phyloP scores from a whole-genome alignment of 2,113 vertebrate genomes.

The Agapornis roseicollis region DNA sequence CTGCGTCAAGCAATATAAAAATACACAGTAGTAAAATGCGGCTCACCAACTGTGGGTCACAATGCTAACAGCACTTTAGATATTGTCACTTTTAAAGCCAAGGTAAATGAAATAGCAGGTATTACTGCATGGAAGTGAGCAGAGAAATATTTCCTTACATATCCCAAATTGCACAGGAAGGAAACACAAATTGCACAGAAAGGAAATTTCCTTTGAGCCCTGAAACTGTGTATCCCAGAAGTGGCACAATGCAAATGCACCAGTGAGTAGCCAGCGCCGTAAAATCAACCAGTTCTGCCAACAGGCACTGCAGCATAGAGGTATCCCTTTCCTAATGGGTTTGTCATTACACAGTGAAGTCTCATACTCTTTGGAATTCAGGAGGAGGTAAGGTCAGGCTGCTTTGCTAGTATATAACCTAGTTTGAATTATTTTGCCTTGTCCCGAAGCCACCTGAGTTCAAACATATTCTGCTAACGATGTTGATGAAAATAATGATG shows the following conservation, averaged over 20 bases:
- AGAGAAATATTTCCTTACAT: neutral
- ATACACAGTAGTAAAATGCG: neutral
- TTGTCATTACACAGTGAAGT: neutral
- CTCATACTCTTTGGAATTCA: neutral
- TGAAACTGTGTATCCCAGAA: neutral
- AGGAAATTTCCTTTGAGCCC: neutral
- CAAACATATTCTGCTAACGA: neutral
- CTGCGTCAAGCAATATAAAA: neutral
- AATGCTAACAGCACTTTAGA: neutral
- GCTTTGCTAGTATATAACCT: neutral
- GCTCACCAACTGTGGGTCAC: neutral
- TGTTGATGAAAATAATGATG: neutral
- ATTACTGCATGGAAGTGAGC: neutral
- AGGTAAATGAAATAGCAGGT: slow-evolving; percentile 1
- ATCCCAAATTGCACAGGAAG: neutral
- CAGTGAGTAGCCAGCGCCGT: neutral
- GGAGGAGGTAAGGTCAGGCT: neutral
- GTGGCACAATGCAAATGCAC: neutral
- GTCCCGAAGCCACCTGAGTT: neutral
- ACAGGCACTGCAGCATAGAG: neutral
- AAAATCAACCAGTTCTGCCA: neutral
- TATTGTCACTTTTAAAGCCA: neutral
- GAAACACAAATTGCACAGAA: neutral
- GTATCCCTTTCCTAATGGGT: neutral
- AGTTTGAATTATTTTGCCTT: neutral